These are phyloP conservation scores for Argyresthia albistria DNA, from an alignment of 2,888 invertebrate species.

Conservation along the genomic window DNA sequence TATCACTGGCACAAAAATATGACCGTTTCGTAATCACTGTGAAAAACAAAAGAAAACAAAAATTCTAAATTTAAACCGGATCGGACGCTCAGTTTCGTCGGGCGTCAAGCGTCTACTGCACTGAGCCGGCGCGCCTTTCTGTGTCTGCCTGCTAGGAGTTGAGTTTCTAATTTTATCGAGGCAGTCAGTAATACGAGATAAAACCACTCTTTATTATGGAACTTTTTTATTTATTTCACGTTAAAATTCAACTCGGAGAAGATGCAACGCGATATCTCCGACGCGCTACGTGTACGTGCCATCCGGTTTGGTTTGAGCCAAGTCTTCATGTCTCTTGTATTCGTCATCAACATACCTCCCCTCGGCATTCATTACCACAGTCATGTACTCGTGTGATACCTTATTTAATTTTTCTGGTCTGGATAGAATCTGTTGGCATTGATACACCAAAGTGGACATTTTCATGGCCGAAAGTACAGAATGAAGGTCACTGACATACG, in stretches of 20 bases:
- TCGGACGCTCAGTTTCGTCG: conserved; percentile 11
- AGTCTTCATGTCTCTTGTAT: neutral
- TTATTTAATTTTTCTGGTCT: conserved; percentile 1
- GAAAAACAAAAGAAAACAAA: conserved; percentile 36
- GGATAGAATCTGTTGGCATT: conserved; percentile 1
- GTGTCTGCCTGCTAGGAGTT: conserved; percentile 17
- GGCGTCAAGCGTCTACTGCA: too few relatives aligned
- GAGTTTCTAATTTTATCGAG: conserved; percentile 62
- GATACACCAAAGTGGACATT: conserved; percentile 1
- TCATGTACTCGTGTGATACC: neutral
- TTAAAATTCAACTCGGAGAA: conserved; percentile 12
- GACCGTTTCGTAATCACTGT: conserved; percentile 35
- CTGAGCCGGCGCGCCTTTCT: conserved; percentile 25
- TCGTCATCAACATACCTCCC: neutral
- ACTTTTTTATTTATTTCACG: conserved; percentile 33
- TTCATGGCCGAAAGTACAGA: neutral
- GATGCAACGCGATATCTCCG: conserved; percentile 1
- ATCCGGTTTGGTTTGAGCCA: neutral
- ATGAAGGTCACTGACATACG: neutral
- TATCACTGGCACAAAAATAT: conserved; percentile 41
- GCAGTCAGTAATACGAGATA: conserved; percentile 64
- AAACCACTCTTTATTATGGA: conserved; percentile 59
- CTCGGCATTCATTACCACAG: neutral
- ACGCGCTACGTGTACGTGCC: neutral
- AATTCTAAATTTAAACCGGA: conserved; percentile 24